Evolutionary conservation across 2,888 invertebrate genomes (phyloP).

Genomic region (Seira sanloemensis): DNA sequence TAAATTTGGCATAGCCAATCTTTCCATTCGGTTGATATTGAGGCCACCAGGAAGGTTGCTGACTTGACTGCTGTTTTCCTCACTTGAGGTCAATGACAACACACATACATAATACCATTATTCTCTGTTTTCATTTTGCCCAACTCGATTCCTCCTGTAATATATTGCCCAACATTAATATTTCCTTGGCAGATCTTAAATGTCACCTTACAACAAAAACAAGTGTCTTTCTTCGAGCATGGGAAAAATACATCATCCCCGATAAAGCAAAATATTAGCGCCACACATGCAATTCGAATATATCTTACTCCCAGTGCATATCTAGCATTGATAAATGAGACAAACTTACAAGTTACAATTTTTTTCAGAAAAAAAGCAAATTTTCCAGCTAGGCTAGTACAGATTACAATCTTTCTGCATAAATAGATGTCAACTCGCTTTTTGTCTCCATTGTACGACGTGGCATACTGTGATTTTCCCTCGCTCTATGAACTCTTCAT

Average conservation of each 20-base stretch:
- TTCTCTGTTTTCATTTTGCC: background rate
- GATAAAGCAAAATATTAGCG: background rate
- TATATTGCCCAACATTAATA: too few species aligned
- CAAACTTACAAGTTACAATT: constrained; percentile 45
- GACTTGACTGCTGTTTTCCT: too few species aligned
- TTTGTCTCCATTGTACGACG: background rate
- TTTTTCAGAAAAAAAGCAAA: constrained; percentile 42
- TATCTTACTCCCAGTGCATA: background rate
- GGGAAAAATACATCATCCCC: too few species aligned
- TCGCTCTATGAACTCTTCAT: background rate
- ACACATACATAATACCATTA: background rate
- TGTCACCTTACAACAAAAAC: background rate
- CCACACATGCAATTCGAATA: constrained; percentile 7
- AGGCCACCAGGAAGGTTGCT: constrained; percentile 32
- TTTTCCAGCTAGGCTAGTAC: constrained; percentile 51
- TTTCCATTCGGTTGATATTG: too few species aligned
- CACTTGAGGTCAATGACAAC: constrained; percentile 42
- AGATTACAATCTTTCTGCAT: constrained; percentile 53
- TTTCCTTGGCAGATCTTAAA: background rate
- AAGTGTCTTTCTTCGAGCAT: background rate
- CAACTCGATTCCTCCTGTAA: too few species aligned
- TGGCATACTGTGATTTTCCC: background rate
- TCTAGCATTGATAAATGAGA: constrained; percentile 34
- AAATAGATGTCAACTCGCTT: constrained; percentile 46
- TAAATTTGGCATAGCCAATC: too few species aligned